A percentile compares a stretch with the other conserved stretches of the same genome.
Evolutionary conservation across 2,113 vertebrate species (phyloP).

Genomic region (Cichladusa arquata): DNA sequence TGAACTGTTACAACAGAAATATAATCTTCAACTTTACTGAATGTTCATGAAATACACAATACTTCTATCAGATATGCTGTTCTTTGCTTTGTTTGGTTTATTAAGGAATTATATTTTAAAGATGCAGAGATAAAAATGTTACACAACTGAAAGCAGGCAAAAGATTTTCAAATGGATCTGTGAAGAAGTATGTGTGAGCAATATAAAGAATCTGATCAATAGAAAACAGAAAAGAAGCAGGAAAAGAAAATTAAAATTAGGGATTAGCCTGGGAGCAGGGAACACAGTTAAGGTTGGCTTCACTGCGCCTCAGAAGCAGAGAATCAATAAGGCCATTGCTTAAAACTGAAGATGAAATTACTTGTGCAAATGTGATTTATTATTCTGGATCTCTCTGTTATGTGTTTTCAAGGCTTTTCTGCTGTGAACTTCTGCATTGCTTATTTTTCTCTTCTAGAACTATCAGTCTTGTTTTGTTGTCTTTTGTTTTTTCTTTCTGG

Average conservation of each 20-base stretch:
- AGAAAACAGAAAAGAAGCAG: not conserved
- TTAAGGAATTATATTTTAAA: not conserved
- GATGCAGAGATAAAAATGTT: not conserved
- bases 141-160: not conserved
- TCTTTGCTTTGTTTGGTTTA: not conserved
- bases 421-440: not conserved
- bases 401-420: not conserved
- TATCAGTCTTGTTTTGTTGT: not conserved
- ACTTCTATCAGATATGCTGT: not conserved
- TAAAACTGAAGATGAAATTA: constrained; percentile 1
- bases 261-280: not conserved
- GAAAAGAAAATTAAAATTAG: constrained; percentile 4
- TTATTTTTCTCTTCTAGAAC: not conserved
- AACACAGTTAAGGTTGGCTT: not conserved
- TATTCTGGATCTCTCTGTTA: not conserved
- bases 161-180: not conserved
- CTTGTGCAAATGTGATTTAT: not conserved
- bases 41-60: not conserved
- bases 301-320: not conserved
- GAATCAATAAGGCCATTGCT: not conserved
- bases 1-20: not conserved
- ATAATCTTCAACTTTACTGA: not conserved
- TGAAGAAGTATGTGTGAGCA: not conserved
- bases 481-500: too few species aligned
- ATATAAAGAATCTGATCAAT: not conserved